Evolutionary conservation across 37 sponge, comb jelly and placozoan genomes (phyloP), one percentile per base, ranked within the genome.

Genomic region (Theonella swinhoei): DNA sequence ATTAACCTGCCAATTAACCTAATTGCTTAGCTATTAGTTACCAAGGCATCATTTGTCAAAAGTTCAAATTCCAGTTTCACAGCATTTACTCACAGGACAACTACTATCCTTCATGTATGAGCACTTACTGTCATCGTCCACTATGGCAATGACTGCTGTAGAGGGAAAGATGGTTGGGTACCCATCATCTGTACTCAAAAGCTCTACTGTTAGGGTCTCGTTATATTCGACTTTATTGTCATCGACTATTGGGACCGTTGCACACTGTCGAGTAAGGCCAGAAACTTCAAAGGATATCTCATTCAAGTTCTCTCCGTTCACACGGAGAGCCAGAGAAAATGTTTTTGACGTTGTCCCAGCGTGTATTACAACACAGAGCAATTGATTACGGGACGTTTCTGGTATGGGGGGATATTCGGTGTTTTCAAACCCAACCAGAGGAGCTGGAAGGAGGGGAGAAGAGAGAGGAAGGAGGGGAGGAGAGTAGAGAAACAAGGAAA

Each of bases 81-180:
- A n/a, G n/a, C n/a, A n/a, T n/a, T n/a, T n/a, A n/a, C n/a, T n/a
- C n/a, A n/a, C n/a, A n/a, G n/a, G n/a, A n/a, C n/a, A n/a, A n/a
- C n/a, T n/a, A n/a, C n/a, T n/a, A n/a, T n/a, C n/a, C n/a, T n/a
- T n/a, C n/a, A n/a, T n/a, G n/a, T n/a, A n/a, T n/a, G n/a, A n/a
- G n/a, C 42, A 82, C 82, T 64, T 34, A 82, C 82, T 28, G 28
- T 82, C 82, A 38, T 82, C 82, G 40, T 82, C 82, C 39, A 62
- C 34, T 29, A 82, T 72, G 3, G 82, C 63, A 5, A 82, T 28
- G 20, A 31, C 29, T 25, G 64, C 29, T 4, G 31, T 61, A 26
- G 11, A 3, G 4, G 82, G 82, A 0, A 82, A 73, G 9, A 82
- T 30, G 9, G 62, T 72, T 24, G 72, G 26, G 23, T 0, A 30